Evolutionary conservation across 1,140 invertebrate genomes (phyloP), one percentile per base, ranked within the genome.

Genomic region (Drosophila lini): DNA sequence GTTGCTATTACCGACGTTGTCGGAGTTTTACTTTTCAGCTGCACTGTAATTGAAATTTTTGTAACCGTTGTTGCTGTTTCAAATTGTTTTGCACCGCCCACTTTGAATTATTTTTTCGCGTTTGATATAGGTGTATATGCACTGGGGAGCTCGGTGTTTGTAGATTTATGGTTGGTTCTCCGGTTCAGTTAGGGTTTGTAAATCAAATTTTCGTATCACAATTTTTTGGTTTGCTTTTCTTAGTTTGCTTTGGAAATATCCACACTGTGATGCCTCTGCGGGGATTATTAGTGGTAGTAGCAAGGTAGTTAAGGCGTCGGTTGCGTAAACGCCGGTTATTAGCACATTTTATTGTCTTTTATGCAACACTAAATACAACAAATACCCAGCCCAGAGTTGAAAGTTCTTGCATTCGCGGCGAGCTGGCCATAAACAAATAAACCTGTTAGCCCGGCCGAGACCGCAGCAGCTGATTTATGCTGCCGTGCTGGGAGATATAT

Each of bases 21-120:
- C 68, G 62, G 47, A 74, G 67, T 80, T 69, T 88, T 82, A 86
- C 60, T 82, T 77, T 86, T 81, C 62, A 76, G 70, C 81, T 89
- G 84, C 84, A 89, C 84, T 89, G 84, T 89, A 89, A 89, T 89
- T 81, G 80, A 80, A 83, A 83, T 89, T 74, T 70, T 59, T 81
- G 48, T 81, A 56, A 55, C 68, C 63, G 78, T 80, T 55, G 68
- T 69, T 76, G 68, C 57, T 75, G 40, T 78, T 84, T 75, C 62
- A 81, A 81, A 85, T 80, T 60, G 76, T 62, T 64, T 80, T 68
- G 64, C 67, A 78, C 73, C 81, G 78, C 81, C 82, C 78, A 85
- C 78, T 80, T 77, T 69, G 63, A 47, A 44, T 58, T 38, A 45
- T 53, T 41, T 68, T 47, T 59, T 71, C 53, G 65, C 69, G 48